Base-by-base conservation (phyloP, 2,113 vertebrate genomes). In the Vombatus ursinus region DNA sequence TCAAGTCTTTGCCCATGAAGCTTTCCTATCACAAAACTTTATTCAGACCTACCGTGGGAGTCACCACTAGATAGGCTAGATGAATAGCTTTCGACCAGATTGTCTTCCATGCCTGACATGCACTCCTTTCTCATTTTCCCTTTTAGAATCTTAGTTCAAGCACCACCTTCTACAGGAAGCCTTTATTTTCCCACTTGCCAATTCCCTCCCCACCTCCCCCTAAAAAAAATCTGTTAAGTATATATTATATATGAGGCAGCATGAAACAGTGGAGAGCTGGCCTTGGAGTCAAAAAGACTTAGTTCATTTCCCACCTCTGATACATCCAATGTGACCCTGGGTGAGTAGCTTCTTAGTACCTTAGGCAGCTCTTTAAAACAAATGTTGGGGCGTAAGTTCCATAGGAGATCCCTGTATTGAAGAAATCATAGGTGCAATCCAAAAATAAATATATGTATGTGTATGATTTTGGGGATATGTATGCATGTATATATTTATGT, bases 1-100 rank as follows among this genome's bases (percentile, higher is more conserved):
- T 92, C 50, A 94, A 89, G 24, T 89, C 92, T 91, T 94, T 84
- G n/a, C 37, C 68, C 25, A 47, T 68, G 57, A 95, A 89, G 7
- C 37, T 31, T 77, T n/a, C 92, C 50, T 77, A 37, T 77, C 68
- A 77, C 37, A 22, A 37, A 77, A n/a, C 37, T 77, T 77, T n/a
- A 77, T 77, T 77, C 37, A 22, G 1, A 77, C 61, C 14, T 77
- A 19, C 22, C 19, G 11, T 37, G 37, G 14, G 31, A n/a, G 7
- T n/a, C 37, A 77, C 37, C 14, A 77, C 37, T 77, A n/a, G 14
- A 6, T 77, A n/a, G 16, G 4, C 19, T n/a, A n/a, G 37, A 77
- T 77, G 68, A 37, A 77, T n/a, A 77, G 10, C 57, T 57, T 28
- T 57, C 28, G 54, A 57, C 54, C 54, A 26, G 25, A 57, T 2